These are phyloP conservation scores for Euleptes europaea DNA, from an alignment of 2,113 vertebrate genomes.

Conservation along the genomic window DNA sequence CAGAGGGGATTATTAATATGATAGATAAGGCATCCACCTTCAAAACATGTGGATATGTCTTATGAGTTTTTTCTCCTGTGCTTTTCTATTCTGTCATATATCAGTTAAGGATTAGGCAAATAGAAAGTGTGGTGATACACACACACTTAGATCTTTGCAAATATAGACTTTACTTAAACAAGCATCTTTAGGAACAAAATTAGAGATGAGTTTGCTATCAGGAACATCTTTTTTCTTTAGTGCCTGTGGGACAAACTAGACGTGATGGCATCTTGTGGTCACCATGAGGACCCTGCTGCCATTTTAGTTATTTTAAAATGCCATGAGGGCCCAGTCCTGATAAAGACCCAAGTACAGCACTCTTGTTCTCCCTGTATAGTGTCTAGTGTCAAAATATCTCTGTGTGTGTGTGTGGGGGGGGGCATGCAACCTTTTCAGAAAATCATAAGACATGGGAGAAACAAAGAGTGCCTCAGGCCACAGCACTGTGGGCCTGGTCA, in stretches of 20 bases:
- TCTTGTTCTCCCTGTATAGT: too few species aligned
- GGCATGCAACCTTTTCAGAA: too few species aligned
- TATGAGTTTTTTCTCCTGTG: not conserved
- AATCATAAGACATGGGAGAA: too few species aligned
- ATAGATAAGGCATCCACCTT: not conserved
- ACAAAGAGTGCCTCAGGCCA: too few species aligned
- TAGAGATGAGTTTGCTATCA: not conserved
- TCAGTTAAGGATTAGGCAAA: constrained; percentile 18
- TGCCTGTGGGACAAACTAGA: not conserved
- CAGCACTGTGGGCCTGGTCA: too few species aligned
- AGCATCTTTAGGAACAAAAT: constrained; percentile 31
- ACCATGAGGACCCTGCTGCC: too few species aligned
- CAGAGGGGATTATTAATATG: not conserved
- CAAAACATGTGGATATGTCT: not conserved
- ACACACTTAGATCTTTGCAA: not conserved
- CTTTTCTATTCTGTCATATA: not conserved
- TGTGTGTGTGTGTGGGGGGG: too few species aligned
- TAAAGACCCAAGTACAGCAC: too few species aligned
- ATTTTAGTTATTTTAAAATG: too few species aligned
- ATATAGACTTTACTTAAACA: not conserved
- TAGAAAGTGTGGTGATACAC: not conserved
- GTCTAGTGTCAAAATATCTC: too few species aligned
- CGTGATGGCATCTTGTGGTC: too few species aligned
- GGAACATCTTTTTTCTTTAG: constrained; percentile 11
- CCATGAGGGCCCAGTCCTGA: too few species aligned